These are phyloP conservation scores for Gymnothorax javanicus DNA, from an alignment of 2,797 vertebrate genomes.

Conservation along the genomic window DNA sequence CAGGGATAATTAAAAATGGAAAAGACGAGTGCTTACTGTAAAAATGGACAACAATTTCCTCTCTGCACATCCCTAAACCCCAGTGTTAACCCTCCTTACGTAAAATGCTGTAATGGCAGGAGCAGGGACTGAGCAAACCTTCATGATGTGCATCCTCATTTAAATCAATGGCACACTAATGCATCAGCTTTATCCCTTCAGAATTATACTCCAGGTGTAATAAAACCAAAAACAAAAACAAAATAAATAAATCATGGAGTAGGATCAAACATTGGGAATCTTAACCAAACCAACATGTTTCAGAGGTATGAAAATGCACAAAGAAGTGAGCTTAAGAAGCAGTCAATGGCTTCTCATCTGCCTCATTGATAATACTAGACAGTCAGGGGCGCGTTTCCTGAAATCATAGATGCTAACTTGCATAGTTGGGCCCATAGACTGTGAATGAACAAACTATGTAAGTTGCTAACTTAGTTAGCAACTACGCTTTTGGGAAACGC, in stretches of 20 bases:
- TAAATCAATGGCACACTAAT: neutral
- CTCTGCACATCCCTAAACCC: neutral
- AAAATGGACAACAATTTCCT: neutral
- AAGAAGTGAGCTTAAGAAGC: too few relatives aligned
- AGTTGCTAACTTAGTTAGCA: too few relatives aligned
- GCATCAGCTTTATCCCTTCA: neutral
- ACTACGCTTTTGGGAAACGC: too few relatives aligned
- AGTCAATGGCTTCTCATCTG: neutral
- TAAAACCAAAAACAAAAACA: neutral
- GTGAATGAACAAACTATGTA: too few relatives aligned
- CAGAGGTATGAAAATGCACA: too few relatives aligned
- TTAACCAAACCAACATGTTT: too few relatives aligned
- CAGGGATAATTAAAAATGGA: slow-evolving; percentile 12
- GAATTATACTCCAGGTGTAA: neutral
- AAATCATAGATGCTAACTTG: too few relatives aligned
- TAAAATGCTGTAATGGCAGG: slow-evolving; percentile 15
- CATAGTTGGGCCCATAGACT: too few relatives aligned
- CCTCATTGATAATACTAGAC: neutral
- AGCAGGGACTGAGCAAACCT: neutral
- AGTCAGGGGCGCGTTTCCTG: too few relatives aligned
- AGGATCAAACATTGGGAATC: neutral
- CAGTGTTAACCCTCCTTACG: neutral
- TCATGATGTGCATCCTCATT: neutral
- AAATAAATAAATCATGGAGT: neutral
- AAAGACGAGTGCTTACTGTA: neutral